Evolutionary conservation across 2,888 invertebrate genomes (phyloP), one percentile per base, ranked within the genome.

Genomic region (Schizotus pectinicornis): DNA sequence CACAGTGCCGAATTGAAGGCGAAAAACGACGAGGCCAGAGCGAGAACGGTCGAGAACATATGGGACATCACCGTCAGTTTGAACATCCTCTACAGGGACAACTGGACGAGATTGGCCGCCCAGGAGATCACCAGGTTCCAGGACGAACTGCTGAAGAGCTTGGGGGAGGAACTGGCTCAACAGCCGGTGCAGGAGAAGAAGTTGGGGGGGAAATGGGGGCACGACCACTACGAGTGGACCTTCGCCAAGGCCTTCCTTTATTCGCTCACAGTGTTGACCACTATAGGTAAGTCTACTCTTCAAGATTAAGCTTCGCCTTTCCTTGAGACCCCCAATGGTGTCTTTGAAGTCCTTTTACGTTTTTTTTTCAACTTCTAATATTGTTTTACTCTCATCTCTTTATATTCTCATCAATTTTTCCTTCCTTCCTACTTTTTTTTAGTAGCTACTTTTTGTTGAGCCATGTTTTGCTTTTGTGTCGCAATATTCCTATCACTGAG

Each of bases 171-270:
- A 81, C 86, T 91, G 84, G 69, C 79, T 59, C 72, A 68, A 49
- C 74, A 76, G 52, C 74, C 75, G 2, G 61, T 72, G 14, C 73
- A 73, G 54, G 76, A 77, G 36, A 68, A 72, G 54, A 75, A 73
- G 80, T 80, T 67, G 74, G 76, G 66, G 78, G 80, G 78, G 77
- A 82, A 79, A 80, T 80, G 62, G n/a, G 53, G 52, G 3, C 62
- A 65, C 0, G 76, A 75, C 6, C 63, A 88, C 69, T 86, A 89
- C 77, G 92, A 93, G 78, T 94, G 93, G 93, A 92, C 90, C 78
- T 89, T 93, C 78, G 92, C 93, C 52, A 88, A 90, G 73, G 94
- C 96, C 51, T 96, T 97, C 81, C 88, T 97, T 71, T 97, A 96
- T 81, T 95, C 95, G 13, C 85, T 97, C 68, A 96, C 96, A 34